phyloP scores from a whole-genome alignment of 2,113 vertebrate genomes.

The Plotosus lineatus region DNA sequence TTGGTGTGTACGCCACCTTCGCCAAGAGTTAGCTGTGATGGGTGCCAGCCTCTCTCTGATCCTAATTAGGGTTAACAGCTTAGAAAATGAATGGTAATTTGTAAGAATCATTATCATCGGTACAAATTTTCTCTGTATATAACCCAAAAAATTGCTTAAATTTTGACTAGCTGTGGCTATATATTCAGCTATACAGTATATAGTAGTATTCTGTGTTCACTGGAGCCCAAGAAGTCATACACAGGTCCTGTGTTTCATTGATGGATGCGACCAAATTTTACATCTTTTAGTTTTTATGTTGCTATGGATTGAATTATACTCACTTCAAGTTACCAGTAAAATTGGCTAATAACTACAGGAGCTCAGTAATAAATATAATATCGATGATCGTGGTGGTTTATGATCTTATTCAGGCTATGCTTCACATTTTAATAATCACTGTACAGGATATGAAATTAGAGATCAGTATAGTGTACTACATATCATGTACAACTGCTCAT shows the following conservation, averaged over 20 bases:
- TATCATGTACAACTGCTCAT: not conserved
- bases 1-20: no score
- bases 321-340: not conserved
- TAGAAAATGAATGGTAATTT: no score
- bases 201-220: not conserved
- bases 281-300: not conserved
- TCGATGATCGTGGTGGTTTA: no score
- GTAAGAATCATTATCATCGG: no score
- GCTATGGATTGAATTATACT: not conserved
- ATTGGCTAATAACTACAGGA: not conserved
- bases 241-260: no score
- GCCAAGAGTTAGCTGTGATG: no score
- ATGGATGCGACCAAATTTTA: not conserved
- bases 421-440: not conserved
- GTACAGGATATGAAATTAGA: not conserved
- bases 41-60: no score
- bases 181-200: not conserved
- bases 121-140: no score
- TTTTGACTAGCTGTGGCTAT: not conserved
- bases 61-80: no score
- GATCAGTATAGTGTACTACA: not conserved
- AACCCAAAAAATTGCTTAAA: no score
- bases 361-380: not conserved
- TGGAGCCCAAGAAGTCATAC: not conserved
- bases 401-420: no score